Evolutionary conservation across 2,888 invertebrate genomes (phyloP), one percentile per base, ranked within the genome.

Genomic region (Notocelia uddmanniana): DNA sequence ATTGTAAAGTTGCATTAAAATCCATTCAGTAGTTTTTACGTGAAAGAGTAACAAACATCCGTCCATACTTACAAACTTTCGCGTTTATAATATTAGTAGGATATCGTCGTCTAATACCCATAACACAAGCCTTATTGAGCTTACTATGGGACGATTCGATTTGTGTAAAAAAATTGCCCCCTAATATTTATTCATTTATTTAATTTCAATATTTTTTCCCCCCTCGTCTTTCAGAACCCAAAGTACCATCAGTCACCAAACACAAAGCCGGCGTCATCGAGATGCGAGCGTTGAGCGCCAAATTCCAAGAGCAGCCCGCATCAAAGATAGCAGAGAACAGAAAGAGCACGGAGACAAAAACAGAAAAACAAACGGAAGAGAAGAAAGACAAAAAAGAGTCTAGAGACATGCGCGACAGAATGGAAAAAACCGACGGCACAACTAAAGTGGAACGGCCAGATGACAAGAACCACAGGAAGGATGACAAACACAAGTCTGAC

Each of bases 251-350:
- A 13, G 48, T 78, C 5, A 80, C 88, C 0, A 92, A 93, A 78
- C 92, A 90, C 74, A 93, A 93, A 76, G 85, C 81, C 1, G 94
- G 93, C 1, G 93, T 94, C 2, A 94, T 94, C 59, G 94, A 94
- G 75, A 94, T 94, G 94, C 80, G 94, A 77, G 93, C 94, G 0
- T 78, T 94, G 0, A 92, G 93, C 74, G 88, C 91, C 0, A 92
- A 92, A 72, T 92, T 90, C 75, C 89, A 89, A 74, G 89, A 92
- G 13, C 91, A 92, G 73, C 80, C 91, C 0, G 84, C 88, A 0
- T 76, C 89, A 1, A 92, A 91, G 74, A 82, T 92, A 66, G 77
- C 85, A 0, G 84, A 86, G 19, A 84, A 77, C 57, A 85, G 89
- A 45, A 92, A 92, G 73, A 91, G 89, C 62, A 81, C 85, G 9